Conservation (phyloP, 2,797 vertebrate species). For the Karalla daura region DNA sequence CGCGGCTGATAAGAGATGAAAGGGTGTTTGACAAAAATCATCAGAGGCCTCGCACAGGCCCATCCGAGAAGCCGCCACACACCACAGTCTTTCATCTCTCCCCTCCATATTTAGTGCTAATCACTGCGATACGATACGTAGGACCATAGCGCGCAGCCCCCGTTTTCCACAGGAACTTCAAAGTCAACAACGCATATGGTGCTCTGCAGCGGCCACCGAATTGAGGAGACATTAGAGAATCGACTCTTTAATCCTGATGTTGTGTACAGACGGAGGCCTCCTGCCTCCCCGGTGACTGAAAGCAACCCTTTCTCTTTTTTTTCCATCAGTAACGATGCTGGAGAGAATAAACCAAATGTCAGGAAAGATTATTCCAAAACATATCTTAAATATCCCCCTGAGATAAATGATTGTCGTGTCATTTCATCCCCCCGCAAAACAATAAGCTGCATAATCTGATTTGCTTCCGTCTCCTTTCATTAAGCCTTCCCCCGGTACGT, state of each 20-base stretch:
- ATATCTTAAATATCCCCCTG: slow-evolving; percentile 57
- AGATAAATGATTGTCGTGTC: slow-evolving; percentile 66
- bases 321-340: slow-evolving; percentile 48
- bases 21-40: slow-evolving; percentile 62
- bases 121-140: slow-evolving; percentile 49
- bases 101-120: slow-evolving; percentile 45
- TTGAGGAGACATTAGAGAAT: slow-evolving; percentile 20
- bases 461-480: slow-evolving; percentile 55
- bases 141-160: slow-evolving; percentile 5
- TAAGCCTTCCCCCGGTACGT: slow-evolving; percentile 53
- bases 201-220: slow-evolving; percentile 2
- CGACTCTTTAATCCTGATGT: slow-evolving; percentile 26
- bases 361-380: slow-evolving; percentile 56
- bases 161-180: slow-evolving; percentile 31
- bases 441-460: slow-evolving; percentile 69
- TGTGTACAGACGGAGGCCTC: slow-evolving; percentile 26
- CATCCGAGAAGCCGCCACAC: slow-evolving; percentile 35
- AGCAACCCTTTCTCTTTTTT: slow-evolving; percentile 51
- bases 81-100: slow-evolving; percentile 58
- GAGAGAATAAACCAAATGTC: slow-evolving; percentile 65
- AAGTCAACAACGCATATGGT: slow-evolving; percentile 46
- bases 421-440: slow-evolving; percentile 64
- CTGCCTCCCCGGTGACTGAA: slow-evolving; percentile 22
- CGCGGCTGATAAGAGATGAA: slow-evolving; percentile 69
- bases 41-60: slow-evolving; percentile 50